Conservation (phyloP, 2,888 invertebrate genomes). For the Zhuqinia jingwanae region DNA sequence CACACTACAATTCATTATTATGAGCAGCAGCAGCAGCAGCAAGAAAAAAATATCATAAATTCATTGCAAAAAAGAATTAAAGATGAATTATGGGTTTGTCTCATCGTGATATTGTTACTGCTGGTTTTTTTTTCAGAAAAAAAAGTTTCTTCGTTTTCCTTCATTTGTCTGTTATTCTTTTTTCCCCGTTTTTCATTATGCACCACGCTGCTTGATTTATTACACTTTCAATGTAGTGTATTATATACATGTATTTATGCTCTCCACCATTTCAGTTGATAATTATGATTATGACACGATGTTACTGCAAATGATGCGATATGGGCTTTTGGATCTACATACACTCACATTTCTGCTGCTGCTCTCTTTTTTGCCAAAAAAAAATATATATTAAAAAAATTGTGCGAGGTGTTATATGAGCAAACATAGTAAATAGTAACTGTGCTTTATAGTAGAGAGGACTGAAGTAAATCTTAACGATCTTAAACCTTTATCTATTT, state of each 20-base stretch:
- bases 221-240: conserved; percentile 60
- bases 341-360: conserved; percentile 30
- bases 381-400: too few relatives aligned
- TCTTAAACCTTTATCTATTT: conserved; percentile 1
- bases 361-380: conserved; percentile 66
- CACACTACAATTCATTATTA: conserved; percentile 51
- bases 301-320: conserved; percentile 61
- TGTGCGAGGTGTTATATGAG: not conserved
- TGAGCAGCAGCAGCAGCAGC: not conserved
- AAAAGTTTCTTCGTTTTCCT: conserved; percentile 64
- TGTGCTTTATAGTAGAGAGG: too few relatives aligned
- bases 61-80: conserved; percentile 67
- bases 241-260: too few relatives aligned
- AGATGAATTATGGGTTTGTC: conserved; percentile 71
- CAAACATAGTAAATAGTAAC: too few relatives aligned
- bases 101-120: conserved; percentile 71
- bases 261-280: conserved; percentile 53
- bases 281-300: conserved; percentile 61
- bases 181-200: conserved; percentile 60
- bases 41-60: conserved; percentile 54
- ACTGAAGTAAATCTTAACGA: not conserved
- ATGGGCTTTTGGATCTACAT: conserved; percentile 47
- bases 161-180: conserved; percentile 64
- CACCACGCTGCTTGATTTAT: conserved; percentile 72
- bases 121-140: conserved; percentile 69